Evolutionary conservation across 2,113 vertebrate genomes (phyloP).

Genomic region (Micronisus gabar): DNA sequence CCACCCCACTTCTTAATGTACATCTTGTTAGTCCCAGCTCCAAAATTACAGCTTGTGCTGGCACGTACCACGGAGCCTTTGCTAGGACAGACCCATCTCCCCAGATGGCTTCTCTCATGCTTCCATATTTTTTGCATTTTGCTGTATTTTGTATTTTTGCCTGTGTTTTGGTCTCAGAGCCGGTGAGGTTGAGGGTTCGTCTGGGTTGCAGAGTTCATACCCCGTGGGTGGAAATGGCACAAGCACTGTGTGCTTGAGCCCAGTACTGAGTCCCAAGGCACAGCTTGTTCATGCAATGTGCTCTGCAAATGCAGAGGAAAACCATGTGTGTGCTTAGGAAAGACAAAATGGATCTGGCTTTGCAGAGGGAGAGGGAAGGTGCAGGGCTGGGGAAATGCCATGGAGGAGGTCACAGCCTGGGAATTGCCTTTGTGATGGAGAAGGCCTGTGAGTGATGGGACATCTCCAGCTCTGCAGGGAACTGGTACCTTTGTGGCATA

Average conservation of each 20-base stretch:
- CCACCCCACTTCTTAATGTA: not conserved
- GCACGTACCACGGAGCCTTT: rapidly evolving
- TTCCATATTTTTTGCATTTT: not conserved
- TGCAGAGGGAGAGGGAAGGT: not conserved
- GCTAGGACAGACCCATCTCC: not conserved
- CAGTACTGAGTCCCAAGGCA: not conserved
- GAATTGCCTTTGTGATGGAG: not conserved
- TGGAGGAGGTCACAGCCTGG: not conserved
- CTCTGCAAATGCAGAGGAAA: not conserved
- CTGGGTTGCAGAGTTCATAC: not conserved
- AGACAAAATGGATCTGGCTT: rapidly evolving
- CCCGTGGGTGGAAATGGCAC: not conserved
- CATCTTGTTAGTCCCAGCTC: not conserved
- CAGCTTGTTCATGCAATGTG: rapidly evolving
- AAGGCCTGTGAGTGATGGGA: not conserved
- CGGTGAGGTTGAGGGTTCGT: rapidly evolving
- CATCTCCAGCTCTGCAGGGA: not conserved
- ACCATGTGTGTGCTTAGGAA: not conserved
- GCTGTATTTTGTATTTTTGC: not conserved
- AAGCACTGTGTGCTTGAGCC: not conserved
- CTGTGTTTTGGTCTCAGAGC: not conserved
- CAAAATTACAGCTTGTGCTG: not conserved
- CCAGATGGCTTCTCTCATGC: not conserved
- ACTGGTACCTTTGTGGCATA: rapidly evolving
- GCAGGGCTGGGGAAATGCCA: not conserved